Evolutionary conservation across 1,140 invertebrate species (phyloP).

Genomic region (Idris sp.): DNA sequence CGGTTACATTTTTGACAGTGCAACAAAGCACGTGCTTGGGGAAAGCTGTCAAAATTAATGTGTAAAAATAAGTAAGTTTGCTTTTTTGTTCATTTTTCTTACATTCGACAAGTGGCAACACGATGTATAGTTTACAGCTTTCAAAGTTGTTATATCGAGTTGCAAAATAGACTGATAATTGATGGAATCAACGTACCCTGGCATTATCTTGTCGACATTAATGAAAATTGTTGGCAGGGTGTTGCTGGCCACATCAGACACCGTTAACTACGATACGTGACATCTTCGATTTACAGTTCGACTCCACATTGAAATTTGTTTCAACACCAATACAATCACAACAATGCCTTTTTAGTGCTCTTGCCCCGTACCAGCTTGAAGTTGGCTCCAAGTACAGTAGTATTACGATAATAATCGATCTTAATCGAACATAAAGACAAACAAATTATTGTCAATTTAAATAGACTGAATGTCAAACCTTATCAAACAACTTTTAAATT

Average conservation of each 20-base stretch:
- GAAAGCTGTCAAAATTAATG: no score
- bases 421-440: no score
- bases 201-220: conserved; percentile 63
- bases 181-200: conserved; percentile 66
- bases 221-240: conserved; percentile 32
- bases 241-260: conserved; percentile 38
- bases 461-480: no score
- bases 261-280: conserved; percentile 64
- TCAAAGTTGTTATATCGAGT: no score
- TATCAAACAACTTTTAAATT: no score
- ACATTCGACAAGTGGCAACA: conserved; percentile 23
- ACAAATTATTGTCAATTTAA: no score
- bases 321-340: conserved; percentile 40
- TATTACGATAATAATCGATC: conserved; percentile 15
- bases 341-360: conserved; percentile 39
- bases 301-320: conserved; percentile 49
- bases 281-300: conserved; percentile 64
- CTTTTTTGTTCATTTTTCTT: no score
- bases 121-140: no score
- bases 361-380: conserved; percentile 25
- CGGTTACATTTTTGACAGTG: no score
- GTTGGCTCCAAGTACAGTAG: conserved; percentile 7
- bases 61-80: no score
- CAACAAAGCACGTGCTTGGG: no score
- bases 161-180: no score